A percentile compares a stretch with the other conserved stretches of the same genome.
Evolutionary conservation across 2,113 vertebrate genomes (phyloP).

Genomic region (Dasyprocta punctata): DNA sequence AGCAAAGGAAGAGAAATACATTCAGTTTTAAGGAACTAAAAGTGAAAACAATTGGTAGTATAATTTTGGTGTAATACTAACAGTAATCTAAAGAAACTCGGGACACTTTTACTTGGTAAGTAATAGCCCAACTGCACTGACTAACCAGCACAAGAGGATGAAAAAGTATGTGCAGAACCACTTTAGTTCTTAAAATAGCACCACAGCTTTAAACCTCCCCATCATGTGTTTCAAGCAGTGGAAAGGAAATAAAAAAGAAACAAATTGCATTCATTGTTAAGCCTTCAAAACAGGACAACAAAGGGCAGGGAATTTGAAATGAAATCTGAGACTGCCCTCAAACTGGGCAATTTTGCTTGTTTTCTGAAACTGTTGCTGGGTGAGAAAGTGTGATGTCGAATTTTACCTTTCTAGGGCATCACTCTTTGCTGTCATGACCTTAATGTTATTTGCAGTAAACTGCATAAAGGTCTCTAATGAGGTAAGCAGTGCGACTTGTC

Average conservation of each 20-base stretch:
- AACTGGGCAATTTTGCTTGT: not conserved
- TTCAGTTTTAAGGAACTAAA: constrained; percentile 37
- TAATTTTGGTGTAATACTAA: not conserved
- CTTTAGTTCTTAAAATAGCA: constrained; percentile 59
- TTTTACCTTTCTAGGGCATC: constrained; percentile 60
- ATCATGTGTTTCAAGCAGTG: constrained; percentile 74
- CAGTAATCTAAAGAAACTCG: not conserved
- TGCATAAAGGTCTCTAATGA: not conserved
- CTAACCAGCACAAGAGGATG: not conserved
- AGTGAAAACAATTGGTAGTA: not conserved
- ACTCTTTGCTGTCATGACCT: not conserved
- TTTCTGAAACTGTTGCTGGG: constrained; percentile 58
- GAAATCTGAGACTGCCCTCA: constrained; percentile 64
- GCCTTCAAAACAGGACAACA: constrained; percentile 73
- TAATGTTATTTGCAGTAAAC: not conserved
- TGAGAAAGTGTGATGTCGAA: constrained; percentile 19
- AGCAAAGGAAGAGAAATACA: constrained; percentile 57
- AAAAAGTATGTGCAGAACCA: constrained; percentile 17
- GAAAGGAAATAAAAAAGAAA: constrained; percentile 78
- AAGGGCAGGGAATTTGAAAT: constrained; percentile 81
- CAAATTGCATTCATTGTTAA: constrained; percentile 63
- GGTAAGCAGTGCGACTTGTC: not conserved
- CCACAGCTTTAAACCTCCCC: not conserved
- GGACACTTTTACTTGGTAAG: not conserved
- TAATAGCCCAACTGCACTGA: not conserved